Conservation (phyloP, 2,797 vertebrate genomes). For the Pristis pectinata region DNA sequence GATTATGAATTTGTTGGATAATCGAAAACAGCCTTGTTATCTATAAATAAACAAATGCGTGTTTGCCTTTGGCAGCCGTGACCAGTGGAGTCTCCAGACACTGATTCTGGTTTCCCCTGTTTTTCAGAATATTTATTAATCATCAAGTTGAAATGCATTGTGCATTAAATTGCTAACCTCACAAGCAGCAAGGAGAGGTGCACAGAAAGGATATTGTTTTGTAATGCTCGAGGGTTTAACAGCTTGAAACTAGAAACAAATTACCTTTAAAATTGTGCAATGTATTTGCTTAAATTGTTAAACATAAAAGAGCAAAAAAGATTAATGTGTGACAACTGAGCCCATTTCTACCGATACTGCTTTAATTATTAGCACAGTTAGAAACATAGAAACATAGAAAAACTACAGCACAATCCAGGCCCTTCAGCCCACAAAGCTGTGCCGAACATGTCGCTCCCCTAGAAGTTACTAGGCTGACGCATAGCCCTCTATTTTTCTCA, state of each 20-base stretch:
- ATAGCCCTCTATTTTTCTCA: too few species aligned
- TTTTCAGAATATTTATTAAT: neutral
- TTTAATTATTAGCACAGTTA: too few species aligned
- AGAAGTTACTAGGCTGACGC: too few species aligned
- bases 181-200: neutral
- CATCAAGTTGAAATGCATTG: neutral
- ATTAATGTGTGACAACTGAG: neutral
- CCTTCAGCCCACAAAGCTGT: too few species aligned
- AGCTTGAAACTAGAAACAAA: neutral
- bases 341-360: too few species aligned
- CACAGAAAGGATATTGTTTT: neutral
- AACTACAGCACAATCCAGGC: too few species aligned
- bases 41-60: conserved; percentile 22
- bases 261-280: neutral
- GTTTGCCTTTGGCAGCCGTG: conserved; percentile 9
- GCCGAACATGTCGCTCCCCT: too few species aligned
- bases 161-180: neutral
- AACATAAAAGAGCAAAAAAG: neutral
- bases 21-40: conserved; percentile 29
- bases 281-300: neutral
- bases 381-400: too few species aligned
- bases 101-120: conserved; percentile 3
- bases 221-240: neutral
- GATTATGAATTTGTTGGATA: conserved; percentile 21
- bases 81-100: conserved; percentile 13